Evolutionary conservation across 2,888 invertebrate genomes (phyloP), one percentile per base, ranked within the genome.

Genomic region (Troides oblongomaculatus): DNA sequence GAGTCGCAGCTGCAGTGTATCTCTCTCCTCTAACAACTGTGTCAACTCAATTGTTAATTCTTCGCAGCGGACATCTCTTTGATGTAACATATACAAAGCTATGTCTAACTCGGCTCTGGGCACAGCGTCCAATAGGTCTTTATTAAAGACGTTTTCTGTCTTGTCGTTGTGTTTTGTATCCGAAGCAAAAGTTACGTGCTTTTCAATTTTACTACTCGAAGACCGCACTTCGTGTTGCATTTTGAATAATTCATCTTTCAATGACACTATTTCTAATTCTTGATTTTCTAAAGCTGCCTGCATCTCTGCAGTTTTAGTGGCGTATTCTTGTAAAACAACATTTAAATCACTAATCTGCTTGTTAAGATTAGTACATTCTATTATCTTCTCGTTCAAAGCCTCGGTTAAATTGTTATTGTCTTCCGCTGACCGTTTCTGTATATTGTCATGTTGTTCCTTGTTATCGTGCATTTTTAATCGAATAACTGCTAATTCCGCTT

Each of bases 11-110:
- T 97, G 97, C 66, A 98, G 85, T 0, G 96, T 96, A 80, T 98
- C 97, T 67, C 97, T 93, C 84, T 97, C 97, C 84, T 97, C 97
- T 62, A 97, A 86, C 62, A 98, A 87, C 84, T 95, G 96, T 74
- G 96, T 96, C 66, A 98, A 89, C 83, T 98, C 97, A 78, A 96
- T 93, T 0, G 97, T 97, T 71, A 98, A 92, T 84, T 97, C 97
- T 80, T 97, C 97, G 82, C 97, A 97, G 1, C 97, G 94, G 71
- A 97, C 96, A 76, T 97, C 97, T 74, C 97, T 93, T 80, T 97
- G 97, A 83, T 98, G 97, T 66, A 97, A 88, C 95, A 97, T 96
- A 80, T 97, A 97, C 59, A 97, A 84, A 0, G 97, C 97, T 66
- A 97, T 89, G 80, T 97, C 97, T 66, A 97, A 86, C 84, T 97